Evolutionary conservation across 2,888 invertebrate species (phyloP), one percentile per base, ranked within the genome.

Genomic region (Cephus pygmeus): DNA sequence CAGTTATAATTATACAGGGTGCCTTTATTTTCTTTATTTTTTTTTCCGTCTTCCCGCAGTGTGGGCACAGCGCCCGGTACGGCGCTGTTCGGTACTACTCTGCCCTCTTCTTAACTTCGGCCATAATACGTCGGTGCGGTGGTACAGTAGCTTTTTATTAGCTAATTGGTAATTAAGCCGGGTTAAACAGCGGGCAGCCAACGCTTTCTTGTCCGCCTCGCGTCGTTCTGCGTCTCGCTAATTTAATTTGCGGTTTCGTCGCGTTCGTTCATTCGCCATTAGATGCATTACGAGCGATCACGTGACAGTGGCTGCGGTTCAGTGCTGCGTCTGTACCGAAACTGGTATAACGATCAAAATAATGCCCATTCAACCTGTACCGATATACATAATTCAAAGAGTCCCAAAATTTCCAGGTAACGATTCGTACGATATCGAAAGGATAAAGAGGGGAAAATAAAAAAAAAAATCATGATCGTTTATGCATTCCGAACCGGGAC

Each of bases 191-290:
- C 86, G 86, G 87, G 84, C 87, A 87, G 89, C 88, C 87, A 88
- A 90, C 89, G 90, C 89, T 89, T 90, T 90, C 88, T 90, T 90
- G 89, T 84, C 84, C 69, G 79, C 85, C 80, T 85, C 85, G 84
- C 85, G 82, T 87, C 87, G 86, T 88, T 88, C 87, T 83, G 84
- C 85, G 85, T 87, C 85, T 87, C 87, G 86, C 88, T 90, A 90
- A 90, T 90, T 90, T 90, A 90, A 91, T 90, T 90, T 90, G 88
- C 89, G 87, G 88, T 90, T 91, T 90, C 89, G 88, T 90, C 90
- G 89, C 89, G 85, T 88, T 88, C 85, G 82, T 84, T 81, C 85
- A 79, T 79, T 81, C 81, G 80, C 34, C 56, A 56, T 56, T 23
- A 56, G 56, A 56, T 56, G 23, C 56, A 56, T 56, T 56, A 56